phyloP scores from a whole-genome alignment of 2,888 invertebrate species.

The Nephrotoma flavescens region DNA sequence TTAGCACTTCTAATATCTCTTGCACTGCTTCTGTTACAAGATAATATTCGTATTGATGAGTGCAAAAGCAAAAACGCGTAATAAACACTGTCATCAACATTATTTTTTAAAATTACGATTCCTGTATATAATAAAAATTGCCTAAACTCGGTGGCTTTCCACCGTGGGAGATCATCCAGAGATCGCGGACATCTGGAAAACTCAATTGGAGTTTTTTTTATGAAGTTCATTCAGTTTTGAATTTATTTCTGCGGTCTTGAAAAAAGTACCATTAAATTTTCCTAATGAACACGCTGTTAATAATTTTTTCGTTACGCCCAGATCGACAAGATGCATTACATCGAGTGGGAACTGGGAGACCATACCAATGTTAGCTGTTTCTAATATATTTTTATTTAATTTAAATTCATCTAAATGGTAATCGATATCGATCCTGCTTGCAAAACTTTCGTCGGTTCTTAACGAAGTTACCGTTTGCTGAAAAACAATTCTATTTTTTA shows the following conservation, averaged over 20 bases:
- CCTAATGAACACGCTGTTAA: too few species aligned
- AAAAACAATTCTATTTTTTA: too few species aligned
- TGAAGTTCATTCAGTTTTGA: neutral
- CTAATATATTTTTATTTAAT: too few species aligned
- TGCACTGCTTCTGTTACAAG: too few species aligned
- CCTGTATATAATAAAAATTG: slow-evolving; percentile 6
- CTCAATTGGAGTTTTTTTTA: neutral
- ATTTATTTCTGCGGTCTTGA: neutral
- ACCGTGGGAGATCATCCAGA: neutral
- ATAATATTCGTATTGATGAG: neutral
- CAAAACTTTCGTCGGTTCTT: too few species aligned
- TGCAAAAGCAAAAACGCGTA: slow-evolving; percentile 6
- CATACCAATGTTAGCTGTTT: too few species aligned
- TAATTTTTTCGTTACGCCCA: too few species aligned
- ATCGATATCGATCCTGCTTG: too few species aligned
- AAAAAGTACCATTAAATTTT: neutral
- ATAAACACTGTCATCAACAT: neutral
- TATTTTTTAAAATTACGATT: neutral
- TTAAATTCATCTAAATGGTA: neutral
- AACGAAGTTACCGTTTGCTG: too few species aligned
- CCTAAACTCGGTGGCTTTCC: slow-evolving; percentile 7
- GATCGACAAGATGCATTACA: too few species aligned
- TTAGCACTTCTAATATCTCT: too few species aligned
- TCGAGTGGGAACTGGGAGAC: too few species aligned
- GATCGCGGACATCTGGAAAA: neutral